Evolutionary conservation across 2,888 invertebrate species (phyloP).

Genomic region (Muscina levida): DNA sequence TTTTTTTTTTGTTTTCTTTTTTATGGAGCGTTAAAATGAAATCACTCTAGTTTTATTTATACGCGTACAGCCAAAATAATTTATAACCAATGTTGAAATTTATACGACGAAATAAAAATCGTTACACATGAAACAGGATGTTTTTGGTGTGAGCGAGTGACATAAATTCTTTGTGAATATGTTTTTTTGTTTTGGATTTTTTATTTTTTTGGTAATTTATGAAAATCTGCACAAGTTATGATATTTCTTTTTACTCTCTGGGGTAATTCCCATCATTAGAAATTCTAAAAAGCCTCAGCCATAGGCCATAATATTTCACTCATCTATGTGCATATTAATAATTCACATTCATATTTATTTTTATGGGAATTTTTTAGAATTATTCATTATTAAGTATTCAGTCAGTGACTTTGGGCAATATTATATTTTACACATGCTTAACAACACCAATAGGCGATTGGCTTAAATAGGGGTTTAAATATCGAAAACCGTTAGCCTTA

Average conservation of each 20-base stretch:
- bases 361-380: neutral
- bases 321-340: too few relatives aligned
- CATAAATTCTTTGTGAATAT: constrained; percentile 1
- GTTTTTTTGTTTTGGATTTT: neutral
- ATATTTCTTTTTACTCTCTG: too few relatives aligned
- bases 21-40: constrained; percentile 26
- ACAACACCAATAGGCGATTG: constrained; percentile 4
- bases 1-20: neutral
- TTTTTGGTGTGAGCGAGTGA: neutral
- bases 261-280: too few relatives aligned
- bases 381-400: constrained; percentile 56
- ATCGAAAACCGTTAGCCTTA: constrained; percentile 27
- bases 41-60: constrained; percentile 18
- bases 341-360: too few relatives aligned
- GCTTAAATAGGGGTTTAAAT: constrained; percentile 15
- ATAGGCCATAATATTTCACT: too few relatives aligned
- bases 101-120: constrained; percentile 2
- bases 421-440: constrained; percentile 48
- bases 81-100: constrained; percentile 40
- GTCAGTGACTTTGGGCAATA: constrained; percentile 20
- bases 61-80: constrained; percentile 3
- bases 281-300: too few relatives aligned
- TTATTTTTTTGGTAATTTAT: too few relatives aligned
- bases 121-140: constrained; percentile 36
- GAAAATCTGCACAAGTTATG: too few relatives aligned